Conservation (phyloP, 1,140 invertebrate genomes). For the Eumaeus atala region DNA sequence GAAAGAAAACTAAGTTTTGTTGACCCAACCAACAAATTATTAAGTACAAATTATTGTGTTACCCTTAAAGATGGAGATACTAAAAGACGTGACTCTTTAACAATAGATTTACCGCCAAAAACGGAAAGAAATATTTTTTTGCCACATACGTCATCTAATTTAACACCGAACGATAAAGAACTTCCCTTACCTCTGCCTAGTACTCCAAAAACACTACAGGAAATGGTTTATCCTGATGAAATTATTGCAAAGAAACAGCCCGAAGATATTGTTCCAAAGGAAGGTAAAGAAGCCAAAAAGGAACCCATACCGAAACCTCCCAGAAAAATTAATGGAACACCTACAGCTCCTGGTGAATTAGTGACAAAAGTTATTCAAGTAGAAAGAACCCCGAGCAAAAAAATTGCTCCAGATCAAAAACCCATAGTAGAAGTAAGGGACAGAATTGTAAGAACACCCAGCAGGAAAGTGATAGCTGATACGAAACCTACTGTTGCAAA, state of each 20-base stretch:
- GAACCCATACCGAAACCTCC: constrained; percentile 22
- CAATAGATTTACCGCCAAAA: constrained; percentile 31
- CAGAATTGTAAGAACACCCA: constrained; percentile 61
- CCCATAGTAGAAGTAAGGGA: constrained; percentile 61
- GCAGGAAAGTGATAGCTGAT: constrained; percentile 48
- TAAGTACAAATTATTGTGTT: constrained; percentile 60
- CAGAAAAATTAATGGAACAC: constrained; percentile 31
- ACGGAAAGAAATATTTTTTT: constrained; percentile 38
- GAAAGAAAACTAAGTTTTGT: constrained; percentile 70
- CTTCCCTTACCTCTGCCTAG: constrained; percentile 40
- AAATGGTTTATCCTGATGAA: constrained; percentile 57
- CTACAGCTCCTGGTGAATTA: constrained; percentile 40
- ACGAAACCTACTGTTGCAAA: constrained; percentile 40
- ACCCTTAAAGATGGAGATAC: constrained; percentile 61
- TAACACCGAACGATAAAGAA: constrained; percentile 50
- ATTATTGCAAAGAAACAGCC: constrained; percentile 21
- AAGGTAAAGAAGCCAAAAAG: constrained; percentile 33
- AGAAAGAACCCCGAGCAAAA: constrained; percentile 63
- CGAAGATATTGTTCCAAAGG: constrained; percentile 13
- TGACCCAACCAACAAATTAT: constrained; percentile 67
- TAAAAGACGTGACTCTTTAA: constrained; percentile 41
- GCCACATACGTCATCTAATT: constrained; percentile 37
- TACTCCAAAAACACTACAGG: constrained; percentile 53
- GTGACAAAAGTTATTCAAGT: constrained; percentile 63
- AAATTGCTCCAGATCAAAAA: constrained; percentile 49